phyloP scores from a whole-genome alignment of 2,888 invertebrate genomes.

The Ptychoptera contaminata region DNA sequence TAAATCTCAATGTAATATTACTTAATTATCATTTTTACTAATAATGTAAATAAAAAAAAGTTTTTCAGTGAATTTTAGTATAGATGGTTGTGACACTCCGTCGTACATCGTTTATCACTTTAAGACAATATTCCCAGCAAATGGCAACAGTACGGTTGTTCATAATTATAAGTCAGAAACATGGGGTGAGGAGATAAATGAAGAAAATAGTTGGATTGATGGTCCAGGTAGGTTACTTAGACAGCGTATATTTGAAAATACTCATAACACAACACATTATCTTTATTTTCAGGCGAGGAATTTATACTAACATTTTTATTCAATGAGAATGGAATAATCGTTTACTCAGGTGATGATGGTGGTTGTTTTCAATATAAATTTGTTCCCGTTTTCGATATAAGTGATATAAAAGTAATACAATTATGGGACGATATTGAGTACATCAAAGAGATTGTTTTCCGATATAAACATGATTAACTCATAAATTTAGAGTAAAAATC shows the following conservation, averaged over 20 bases:
- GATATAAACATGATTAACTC: no score
- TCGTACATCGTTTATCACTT: conserved; percentile 26
- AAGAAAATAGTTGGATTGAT: conserved; percentile 21
- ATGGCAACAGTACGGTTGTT: conserved; percentile 15
- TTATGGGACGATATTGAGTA: conserved; percentile 28
- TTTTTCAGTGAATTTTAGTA: conserved; percentile 27
- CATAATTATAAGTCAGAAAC: conserved; percentile 20
- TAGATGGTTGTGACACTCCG: conserved; percentile 19
- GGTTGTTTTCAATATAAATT: conserved; percentile 6
- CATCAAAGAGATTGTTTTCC: conserved; percentile 10
- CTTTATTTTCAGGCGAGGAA: conserved; percentile 23
- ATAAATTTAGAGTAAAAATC: no score
- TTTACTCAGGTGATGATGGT: conserved; percentile 15
- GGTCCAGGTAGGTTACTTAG: conserved; percentile 19
- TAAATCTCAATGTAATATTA: no score
- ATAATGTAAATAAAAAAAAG: conserved; percentile 12
- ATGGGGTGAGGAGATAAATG: conserved; percentile 8
- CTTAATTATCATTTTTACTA: no score
- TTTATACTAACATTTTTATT: conserved; percentile 24
- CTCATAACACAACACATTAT: no score
- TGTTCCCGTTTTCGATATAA: no score
- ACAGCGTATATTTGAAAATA: no score
- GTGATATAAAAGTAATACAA: conserved; percentile 23
- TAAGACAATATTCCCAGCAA: conserved; percentile 13
- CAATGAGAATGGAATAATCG: conserved; percentile 16